Percentiles rank a stretch among this genome's conserved stretches.
Evolutionary conservation across 2,113 vertebrate species (phyloP).

Genomic region (Cavia aperea): DNA sequence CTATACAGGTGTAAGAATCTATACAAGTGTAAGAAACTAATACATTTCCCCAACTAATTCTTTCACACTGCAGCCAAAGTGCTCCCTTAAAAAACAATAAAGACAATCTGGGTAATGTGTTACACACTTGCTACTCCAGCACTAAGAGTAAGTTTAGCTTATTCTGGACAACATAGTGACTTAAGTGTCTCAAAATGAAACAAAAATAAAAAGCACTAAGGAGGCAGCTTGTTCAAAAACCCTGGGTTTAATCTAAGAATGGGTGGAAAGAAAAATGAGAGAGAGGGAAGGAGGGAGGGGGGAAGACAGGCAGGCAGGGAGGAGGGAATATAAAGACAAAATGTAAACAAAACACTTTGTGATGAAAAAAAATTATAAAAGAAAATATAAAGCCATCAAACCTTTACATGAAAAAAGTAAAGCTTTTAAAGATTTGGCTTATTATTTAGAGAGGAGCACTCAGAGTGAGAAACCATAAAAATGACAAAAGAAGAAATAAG

Average conservation of each 20-base stretch:
- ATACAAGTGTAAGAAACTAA: background rate
- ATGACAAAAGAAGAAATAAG: background rate
- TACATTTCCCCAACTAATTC: constrained; percentile 9
- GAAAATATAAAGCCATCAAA: constrained; percentile 2
- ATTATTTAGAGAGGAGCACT: background rate
- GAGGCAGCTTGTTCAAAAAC: background rate
- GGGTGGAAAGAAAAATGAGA: background rate
- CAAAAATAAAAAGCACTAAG: background rate
- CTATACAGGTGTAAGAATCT: background rate
- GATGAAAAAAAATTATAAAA: background rate
- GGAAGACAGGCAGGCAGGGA: background rate
- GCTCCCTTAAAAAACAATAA: background rate
- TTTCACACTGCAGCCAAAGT: background rate
- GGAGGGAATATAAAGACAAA: background rate
- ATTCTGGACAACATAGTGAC: background rate
- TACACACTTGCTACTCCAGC: background rate
- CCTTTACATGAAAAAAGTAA: background rate
- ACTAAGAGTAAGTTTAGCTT: background rate
- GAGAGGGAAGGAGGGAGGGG: too few relatives aligned
- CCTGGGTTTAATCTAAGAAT: background rate
- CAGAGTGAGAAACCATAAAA: background rate
- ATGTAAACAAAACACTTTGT: background rate
- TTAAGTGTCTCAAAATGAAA: background rate
- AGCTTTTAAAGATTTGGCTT: background rate
- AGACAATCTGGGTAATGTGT: background rate